A percentile compares a stretch with the other conserved stretches of the same genome.
Conservation (phyloP, 30 jellyfish, hydroid and myxozoan species). For the Aurelia coerulea region DNA sequence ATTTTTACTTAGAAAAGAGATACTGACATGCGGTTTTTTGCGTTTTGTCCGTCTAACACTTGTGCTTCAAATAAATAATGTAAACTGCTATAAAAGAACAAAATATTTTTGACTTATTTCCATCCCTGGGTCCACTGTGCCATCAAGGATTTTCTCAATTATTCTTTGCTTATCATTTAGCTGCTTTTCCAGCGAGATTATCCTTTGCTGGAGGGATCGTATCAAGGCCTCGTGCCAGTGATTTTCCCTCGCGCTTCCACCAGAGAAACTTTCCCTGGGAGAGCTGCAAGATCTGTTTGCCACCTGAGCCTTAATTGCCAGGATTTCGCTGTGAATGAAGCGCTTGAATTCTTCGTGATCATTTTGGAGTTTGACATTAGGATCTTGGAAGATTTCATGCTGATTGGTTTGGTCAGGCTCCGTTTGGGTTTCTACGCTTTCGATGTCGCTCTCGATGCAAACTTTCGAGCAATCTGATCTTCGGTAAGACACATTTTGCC, state of each 20-base stretch:
- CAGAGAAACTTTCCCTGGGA: neutral
- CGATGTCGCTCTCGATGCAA: too few species aligned
- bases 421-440: too few species aligned
- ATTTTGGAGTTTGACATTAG: neutral
- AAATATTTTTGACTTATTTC: too few species aligned
- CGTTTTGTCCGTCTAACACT: too few species aligned
- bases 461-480: too few species aligned
- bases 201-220: conserved; percentile 6
- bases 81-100: too few species aligned
- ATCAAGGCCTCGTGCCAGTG: neutral
- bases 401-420: conserved; percentile 12
- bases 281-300: conserved; percentile 16
- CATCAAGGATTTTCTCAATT: neutral
- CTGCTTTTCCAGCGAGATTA: conserved; percentile 8
- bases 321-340: neutral
- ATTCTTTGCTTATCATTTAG: conserved; percentile 1
- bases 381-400: neutral
- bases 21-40: too few species aligned
- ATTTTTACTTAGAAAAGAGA: too few species aligned
- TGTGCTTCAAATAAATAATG: too few species aligned
- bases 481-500: too few species aligned
- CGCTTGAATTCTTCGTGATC: too few species aligned
- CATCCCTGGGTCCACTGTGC: neutral
- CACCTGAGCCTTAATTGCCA: conserved; percentile 6
- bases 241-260: neutral